A percentile compares a stretch with the other conserved stretches of the same genome.
These are phyloP conservation scores for Ctenicera cuprea DNA, from an alignment of 2,888 invertebrate species.

Conservation along the genomic window DNA sequence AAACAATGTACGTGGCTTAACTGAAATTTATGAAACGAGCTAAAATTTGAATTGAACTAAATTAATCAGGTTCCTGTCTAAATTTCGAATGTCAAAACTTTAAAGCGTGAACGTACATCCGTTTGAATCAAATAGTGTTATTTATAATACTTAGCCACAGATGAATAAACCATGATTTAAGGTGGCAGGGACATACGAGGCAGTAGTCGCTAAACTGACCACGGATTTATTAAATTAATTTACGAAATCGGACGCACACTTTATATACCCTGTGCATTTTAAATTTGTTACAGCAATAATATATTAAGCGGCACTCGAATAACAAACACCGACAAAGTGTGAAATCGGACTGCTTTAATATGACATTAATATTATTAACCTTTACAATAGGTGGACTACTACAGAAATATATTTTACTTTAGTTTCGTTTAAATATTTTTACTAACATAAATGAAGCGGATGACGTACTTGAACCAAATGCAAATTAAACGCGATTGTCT, in stretches of 20 bases:
- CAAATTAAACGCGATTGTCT: too few relatives aligned
- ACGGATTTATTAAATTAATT: constrained; percentile 59
- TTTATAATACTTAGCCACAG: constrained; percentile 52
- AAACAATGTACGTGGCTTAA: too few relatives aligned
- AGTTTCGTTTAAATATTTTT: not conserved
- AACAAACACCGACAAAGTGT: constrained; percentile 61
- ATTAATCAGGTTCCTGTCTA: constrained; percentile 4
- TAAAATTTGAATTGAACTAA: not conserved
- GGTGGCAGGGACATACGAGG: constrained; percentile 57
- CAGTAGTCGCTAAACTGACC: constrained; percentile 57
- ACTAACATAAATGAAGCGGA: too few relatives aligned
- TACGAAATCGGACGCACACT: constrained; percentile 44
- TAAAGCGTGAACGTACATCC: not conserved
- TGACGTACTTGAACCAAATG: too few relatives aligned
- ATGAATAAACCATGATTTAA: constrained; percentile 53
- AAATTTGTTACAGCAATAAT: constrained; percentile 55
- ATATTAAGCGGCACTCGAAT: constrained; percentile 55
- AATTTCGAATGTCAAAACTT: constrained; percentile 18
- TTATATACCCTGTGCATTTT: constrained; percentile 28
- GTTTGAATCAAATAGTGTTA: constrained; percentile 8
- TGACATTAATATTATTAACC: constrained; percentile 58
- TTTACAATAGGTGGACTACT: constrained; percentile 8
- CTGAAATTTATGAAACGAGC: too few relatives aligned
- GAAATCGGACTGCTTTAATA: constrained; percentile 61
- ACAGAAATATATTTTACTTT: not conserved